Conservation (phyloP, 2,797 vertebrate species). For the Caiman crocodilus region DNA sequence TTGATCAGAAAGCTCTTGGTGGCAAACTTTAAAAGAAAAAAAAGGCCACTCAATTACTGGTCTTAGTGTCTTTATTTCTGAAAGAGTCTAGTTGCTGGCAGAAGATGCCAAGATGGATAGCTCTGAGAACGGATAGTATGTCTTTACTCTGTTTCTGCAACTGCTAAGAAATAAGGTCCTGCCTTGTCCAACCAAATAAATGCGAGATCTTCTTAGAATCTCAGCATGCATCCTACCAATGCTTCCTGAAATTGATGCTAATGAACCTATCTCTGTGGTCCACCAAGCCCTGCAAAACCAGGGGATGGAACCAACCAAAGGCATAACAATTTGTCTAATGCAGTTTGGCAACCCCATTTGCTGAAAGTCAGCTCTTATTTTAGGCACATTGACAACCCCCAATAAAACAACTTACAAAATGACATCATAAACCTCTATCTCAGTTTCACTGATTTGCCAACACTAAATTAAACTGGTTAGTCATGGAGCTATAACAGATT, state of each 20-base stretch:
- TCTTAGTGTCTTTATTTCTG: background rate
- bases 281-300: background rate
- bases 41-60: background rate
- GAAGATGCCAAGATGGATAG: background rate
- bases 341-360: background rate
- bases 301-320: background rate
- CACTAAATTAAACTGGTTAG: background rate
- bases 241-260: background rate
- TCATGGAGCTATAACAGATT: background rate
- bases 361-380: background rate
- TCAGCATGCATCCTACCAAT: no score
- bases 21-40: background rate
- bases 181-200: background rate
- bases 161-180: background rate
- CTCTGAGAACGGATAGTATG: background rate
- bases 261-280: background rate
- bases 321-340: fast-evolving
- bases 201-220: background rate
- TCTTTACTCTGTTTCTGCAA: background rate
- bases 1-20: background rate
- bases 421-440: background rate
- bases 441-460: background rate
- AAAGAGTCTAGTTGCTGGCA: background rate
- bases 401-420: background rate
- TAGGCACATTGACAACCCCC: background rate